Base-by-base conservation (phyloP, 1,140 invertebrate genomes). In the Zaprionus camerounensis region DNA sequence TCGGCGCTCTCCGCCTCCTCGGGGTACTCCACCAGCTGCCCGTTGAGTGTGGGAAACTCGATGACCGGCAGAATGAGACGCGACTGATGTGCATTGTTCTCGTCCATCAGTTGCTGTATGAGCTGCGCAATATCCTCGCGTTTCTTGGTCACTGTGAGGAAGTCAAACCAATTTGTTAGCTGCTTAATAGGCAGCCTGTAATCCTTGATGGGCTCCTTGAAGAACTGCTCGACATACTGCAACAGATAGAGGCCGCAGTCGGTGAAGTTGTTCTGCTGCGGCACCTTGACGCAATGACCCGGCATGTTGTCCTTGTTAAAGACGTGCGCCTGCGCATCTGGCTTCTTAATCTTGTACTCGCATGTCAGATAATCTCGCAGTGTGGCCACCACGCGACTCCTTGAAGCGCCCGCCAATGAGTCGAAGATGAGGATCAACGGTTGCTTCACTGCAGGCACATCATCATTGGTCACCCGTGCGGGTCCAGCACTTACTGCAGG, bases 211-310 rank as follows among this genome's bases (percentile, higher is more conserved):
- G 96, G 96, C 90, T 95, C 94, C 95, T 96, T 95, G 91, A 99
- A 99, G 94, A 99, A 99, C 66, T 96, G 96, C 94, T 99, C 98
- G 5, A 98, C 98, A 94, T 99, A 99, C 93, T 99, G 98, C 36
- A 99, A 94, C 46, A 99, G 94, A 93, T 98, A 99, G 6, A 99
- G 94, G 3, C 99, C 99, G 94, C 99, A 99, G 93, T 99, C 99
- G 44, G 96, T 98, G 92, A 96, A 98, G 94, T 99, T 99, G 71
- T 96, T 98, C 94, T 99, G 99, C 91, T 99, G 98, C 20, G 98
- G 98, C 69, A 99, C 97, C 94, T 97, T 97, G 1, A 97, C 96
- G 83, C 95, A 95, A 58, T 95, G 95, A 3, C 98, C 98, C 90
- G 96, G 97, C 63, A 98, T 97, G 22, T 96, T 96, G 85, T 96